phyloP scores from a whole-genome alignment of 2,888 invertebrate species.

The Coelopa pilipes region DNA sequence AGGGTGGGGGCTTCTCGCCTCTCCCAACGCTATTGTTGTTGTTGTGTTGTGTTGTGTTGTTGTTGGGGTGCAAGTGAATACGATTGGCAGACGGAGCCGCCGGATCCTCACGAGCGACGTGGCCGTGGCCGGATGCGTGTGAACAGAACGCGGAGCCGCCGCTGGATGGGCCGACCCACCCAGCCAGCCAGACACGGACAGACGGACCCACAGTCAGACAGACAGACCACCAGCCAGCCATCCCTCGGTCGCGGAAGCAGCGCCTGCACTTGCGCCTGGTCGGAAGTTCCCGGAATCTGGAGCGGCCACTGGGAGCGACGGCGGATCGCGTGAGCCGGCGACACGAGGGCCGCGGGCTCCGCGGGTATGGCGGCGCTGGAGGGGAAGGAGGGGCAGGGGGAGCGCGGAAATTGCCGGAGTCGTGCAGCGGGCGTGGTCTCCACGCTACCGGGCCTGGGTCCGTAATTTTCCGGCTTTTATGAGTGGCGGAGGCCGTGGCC shows the following conservation, averaged over 20 bases:
- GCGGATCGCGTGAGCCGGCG: background rate
- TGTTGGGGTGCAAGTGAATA: constrained; percentile 33
- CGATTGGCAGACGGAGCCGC: background rate
- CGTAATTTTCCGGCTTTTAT: too few species aligned
- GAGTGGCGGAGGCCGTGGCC: too few species aligned
- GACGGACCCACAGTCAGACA: too few species aligned
- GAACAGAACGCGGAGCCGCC: background rate
- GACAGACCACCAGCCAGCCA: too few species aligned
- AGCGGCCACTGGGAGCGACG: background rate
- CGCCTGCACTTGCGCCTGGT: background rate
- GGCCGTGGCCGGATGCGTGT: background rate
- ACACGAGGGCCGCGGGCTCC: too few species aligned
- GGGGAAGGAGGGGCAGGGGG: too few species aligned
- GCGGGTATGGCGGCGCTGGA: too few species aligned
- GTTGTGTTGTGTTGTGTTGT: constrained; percentile 42
- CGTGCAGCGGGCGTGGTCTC: background rate
- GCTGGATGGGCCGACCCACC: background rate
- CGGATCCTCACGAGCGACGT: background rate
- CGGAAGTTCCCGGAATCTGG: background rate
- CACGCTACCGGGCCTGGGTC: background rate
- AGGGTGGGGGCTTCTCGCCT: constrained; percentile 32
- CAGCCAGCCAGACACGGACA: background rate
- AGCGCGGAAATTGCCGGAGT: background rate
- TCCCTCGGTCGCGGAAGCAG: background rate
- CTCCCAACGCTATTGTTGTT: constrained; percentile 23